Base-by-base conservation (phyloP, 2,797 vertebrate genomes). In the Trachurus trachurus region DNA sequence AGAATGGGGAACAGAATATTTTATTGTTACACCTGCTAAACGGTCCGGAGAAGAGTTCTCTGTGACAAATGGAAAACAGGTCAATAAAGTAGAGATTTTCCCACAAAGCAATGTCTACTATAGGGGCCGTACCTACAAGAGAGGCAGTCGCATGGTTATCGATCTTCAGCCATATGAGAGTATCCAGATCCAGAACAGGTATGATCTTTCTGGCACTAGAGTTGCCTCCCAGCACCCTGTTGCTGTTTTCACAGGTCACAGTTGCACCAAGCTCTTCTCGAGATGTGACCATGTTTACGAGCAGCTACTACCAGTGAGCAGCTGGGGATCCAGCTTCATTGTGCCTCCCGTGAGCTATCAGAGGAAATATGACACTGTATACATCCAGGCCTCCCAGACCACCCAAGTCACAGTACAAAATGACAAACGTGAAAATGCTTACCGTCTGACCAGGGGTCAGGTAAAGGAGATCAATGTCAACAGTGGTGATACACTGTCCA, bases 241-340 rank as follows among this genome's bases (percentile, higher is more conserved):
- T 45, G 94, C 90, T 0, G 94, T 96, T 52, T 66, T 94, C 56
- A 88, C 93, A 0, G 96, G 96, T 50, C 95, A 97, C 85, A 93
- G 78, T 12, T 97, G 96, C 74, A 94, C 85, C 37, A 80, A 78
- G 78, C 86, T 50, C 21, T 94, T 95, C 59, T 81, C 92, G 0
- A 91, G 66, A 60, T 97, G 96, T 70, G 94, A 96, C 82, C 94
- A 96, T 0, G 93, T 96, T 10, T 93, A 88, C 16, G 95, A 97
- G 79, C 96, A 96, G 73, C 90, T 97, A 58, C 75, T 94, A 10
- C 96, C 96, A 2, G 92, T 94, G 0, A 88, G 72, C 0, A 82
- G 66, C n/a, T 97, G 96, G 96, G 95, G 95, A 54, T 89, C 79
- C 21, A 86, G 8, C 3, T 97, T 94, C 6, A 76, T 96, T 2